These are phyloP conservation scores for Automeris io DNA, from an alignment of 2,888 invertebrate species.

Conservation along the genomic window DNA sequence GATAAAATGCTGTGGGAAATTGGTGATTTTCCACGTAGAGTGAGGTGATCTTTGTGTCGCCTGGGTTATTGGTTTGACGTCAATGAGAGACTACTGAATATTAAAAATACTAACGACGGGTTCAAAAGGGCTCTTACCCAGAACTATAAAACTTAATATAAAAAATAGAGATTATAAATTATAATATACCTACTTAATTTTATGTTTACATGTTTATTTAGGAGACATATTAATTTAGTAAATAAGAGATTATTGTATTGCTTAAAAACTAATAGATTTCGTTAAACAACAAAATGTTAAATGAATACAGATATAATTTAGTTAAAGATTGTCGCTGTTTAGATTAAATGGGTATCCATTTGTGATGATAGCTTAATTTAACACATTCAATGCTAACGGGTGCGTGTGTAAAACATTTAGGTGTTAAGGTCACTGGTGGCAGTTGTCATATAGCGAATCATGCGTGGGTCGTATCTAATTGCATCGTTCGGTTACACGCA, in stretches of 20 bases:
- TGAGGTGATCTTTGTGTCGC: no score
- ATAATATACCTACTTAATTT: no score
- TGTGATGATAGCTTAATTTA: not conserved
- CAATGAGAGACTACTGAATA: no score
- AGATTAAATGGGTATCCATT: not conserved
- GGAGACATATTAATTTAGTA: not conserved
- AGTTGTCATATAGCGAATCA: slow-evolving; percentile 12
- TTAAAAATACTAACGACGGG: no score
- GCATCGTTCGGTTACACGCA: no score
- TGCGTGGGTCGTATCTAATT: slow-evolving; percentile 16
- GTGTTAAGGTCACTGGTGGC: slow-evolving; percentile 11
- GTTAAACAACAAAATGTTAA: not conserved
- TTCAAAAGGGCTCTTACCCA: no score
- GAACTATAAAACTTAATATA: no score
- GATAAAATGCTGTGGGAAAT: no score
- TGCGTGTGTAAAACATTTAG: slow-evolving; percentile 4
- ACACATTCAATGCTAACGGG: slow-evolving; percentile 4
- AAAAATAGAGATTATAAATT: no score
- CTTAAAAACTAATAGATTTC: not conserved
- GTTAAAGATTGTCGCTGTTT: not conserved
- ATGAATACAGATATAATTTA: not conserved
- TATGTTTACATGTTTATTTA: no score
- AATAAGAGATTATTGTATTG: not conserved
- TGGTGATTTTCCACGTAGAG: no score
- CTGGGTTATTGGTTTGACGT: no score